phyloP scores from a whole-genome alignment of 2,797 vertebrate species.

The Kryptopterus vitreolus region DNA sequence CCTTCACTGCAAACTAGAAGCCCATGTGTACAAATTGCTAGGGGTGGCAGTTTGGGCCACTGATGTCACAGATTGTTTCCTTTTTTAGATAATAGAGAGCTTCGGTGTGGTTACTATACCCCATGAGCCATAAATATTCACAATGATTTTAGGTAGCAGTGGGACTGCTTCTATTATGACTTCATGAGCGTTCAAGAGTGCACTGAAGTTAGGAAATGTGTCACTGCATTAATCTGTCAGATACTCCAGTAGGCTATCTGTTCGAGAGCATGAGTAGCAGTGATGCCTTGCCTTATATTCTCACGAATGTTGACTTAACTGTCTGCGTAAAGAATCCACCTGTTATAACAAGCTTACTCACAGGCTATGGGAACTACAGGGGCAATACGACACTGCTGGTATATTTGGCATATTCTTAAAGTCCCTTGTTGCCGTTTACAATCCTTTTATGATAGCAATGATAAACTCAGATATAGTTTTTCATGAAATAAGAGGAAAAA shows the following conservation, averaged over 20 bases:
- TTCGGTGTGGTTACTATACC: neutral
- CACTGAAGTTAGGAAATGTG: neutral
- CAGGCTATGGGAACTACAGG: neutral
- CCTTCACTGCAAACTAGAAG: neutral
- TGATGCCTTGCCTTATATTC: too few species aligned
- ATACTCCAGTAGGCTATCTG: neutral
- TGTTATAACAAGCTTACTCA: constrained; percentile 5
- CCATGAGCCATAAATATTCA: neutral
- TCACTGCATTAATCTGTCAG: neutral
- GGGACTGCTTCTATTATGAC: neutral
- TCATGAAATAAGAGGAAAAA: neutral
- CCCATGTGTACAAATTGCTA: neutral
- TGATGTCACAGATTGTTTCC: neutral
- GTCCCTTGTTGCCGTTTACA: too few species aligned
- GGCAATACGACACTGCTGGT: neutral
- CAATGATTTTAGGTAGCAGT: neutral
- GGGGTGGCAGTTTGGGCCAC: neutral
- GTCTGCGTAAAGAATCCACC: constrained; percentile 11
- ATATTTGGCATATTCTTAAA: neutral
- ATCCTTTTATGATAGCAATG: too few species aligned
- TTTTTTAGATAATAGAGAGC: neutral
- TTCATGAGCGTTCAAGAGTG: neutral
- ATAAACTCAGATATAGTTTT: too few species aligned
- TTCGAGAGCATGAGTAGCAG: neutral
- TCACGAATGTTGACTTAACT: constrained; percentile 11